phyloP scores from a whole-genome alignment of 2,797 vertebrate genomes.

The Salmo trutta region DNA sequence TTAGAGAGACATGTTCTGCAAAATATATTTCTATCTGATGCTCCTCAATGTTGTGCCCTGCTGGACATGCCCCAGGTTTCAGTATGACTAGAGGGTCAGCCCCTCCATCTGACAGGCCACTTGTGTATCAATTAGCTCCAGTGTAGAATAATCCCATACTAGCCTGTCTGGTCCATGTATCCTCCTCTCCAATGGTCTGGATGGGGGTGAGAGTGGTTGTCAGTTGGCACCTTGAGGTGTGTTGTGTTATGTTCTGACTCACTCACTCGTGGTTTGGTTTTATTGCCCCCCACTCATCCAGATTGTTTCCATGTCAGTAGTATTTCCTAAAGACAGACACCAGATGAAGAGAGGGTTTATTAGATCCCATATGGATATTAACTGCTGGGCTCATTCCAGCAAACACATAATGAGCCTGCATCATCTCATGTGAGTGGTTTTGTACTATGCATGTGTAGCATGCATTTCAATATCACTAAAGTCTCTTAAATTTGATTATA shows the following conservation, averaged over 20 bases:
- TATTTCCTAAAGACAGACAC: not conserved
- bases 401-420: not conserved
- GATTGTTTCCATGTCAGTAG: not conserved
- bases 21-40: too few relatives aligned
- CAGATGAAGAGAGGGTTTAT: not conserved
- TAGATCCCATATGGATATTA: not conserved
- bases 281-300: not conserved
- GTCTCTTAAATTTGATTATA: too few relatives aligned
- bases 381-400: not conserved
- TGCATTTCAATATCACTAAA: not conserved
- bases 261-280: not conserved
- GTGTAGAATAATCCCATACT: not conserved
- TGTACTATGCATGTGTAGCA: not conserved
- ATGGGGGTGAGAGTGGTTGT: not conserved
- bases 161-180: not conserved
- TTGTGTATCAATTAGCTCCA: not conserved
- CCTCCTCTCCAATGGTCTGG: not conserved
- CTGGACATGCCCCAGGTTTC: not conserved
- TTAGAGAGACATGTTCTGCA: not conserved
- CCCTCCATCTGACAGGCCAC: too few relatives aligned
- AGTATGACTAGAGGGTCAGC: not conserved
- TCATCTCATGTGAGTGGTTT: not conserved
- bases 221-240: too few relatives aligned
- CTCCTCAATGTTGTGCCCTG: not conserved
- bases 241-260: not conserved